Base-by-base conservation (phyloP, 2,888 invertebrate species). In the Ectemnius lituratus region DNA sequence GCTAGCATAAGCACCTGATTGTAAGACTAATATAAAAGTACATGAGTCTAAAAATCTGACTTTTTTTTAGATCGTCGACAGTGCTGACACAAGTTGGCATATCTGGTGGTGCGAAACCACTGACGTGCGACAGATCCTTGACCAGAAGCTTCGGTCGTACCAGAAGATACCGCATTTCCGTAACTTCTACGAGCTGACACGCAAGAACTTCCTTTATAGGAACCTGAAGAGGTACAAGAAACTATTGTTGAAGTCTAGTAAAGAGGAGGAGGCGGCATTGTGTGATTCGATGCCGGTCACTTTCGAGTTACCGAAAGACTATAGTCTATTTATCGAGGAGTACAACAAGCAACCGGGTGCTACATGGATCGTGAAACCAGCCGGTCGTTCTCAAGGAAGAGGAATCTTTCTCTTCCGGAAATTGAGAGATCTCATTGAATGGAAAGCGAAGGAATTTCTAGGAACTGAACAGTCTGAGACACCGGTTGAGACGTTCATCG, bases 331-430 rank as follows among this genome's bases (percentile, higher is more conserved):
- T 86, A 92, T 94, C 62, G 93, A 94, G 82, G 93, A 94, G 83
- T 93, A 93, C 83, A 91, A 93, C 79, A 92, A 91, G 70, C 91
- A 91, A 71, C 91, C 91, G 58, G 93, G 93, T 11, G 91, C 91
- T 3, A 93, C 92, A n/a, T 94, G 94, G 94, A 94, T 94, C 67
- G 94, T 94, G 89, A 94, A 94, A 83, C 94, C 94, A 0, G 93
- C 93, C 0, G 92, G 92, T 2, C 93, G 93, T 46, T 93, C 93
- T 11, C 93, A 94, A 87, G 94, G 94, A 18, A 91, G 91, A 73
- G 94, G 94, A 11, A 94, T 94, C 57, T 94, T 94, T 85, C 89
- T 94, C 18, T 94, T 94, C 84, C 88, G 92, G 66, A 92, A 92
- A 60, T 70, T 90, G 18, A 89, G 86, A 70, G 88, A 90, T 62